Conservation (phyloP, 2,797 vertebrate genomes). For the Neomorphus geoffroyi region DNA sequence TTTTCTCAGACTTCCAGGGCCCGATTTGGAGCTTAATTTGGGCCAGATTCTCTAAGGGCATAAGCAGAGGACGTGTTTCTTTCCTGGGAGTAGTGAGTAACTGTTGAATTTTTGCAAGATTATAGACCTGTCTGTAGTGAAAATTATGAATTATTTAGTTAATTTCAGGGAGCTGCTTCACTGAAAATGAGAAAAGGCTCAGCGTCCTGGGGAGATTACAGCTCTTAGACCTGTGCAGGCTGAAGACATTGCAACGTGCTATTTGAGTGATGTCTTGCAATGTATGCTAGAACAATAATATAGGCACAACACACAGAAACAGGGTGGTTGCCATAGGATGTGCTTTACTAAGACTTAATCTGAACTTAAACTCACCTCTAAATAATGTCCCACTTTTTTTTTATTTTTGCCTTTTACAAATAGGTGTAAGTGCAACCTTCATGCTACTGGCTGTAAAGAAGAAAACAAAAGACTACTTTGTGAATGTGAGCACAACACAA, state of each 20-base stretch:
- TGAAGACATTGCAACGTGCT: not conserved
- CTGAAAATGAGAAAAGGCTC: conserved; percentile 7
- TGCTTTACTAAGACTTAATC: not conserved
- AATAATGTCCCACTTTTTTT: conserved; percentile 43
- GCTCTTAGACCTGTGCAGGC: not conserved
- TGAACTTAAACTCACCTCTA: conserved; percentile 11
- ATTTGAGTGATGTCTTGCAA: not conserved
- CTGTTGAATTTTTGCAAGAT: not conserved
- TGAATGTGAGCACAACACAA: conserved; percentile 99
- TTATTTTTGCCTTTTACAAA: conserved; percentile 51
- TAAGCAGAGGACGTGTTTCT: not conserved
- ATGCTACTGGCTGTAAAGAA: conserved; percentile 94
- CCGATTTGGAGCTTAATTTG: not conserved
- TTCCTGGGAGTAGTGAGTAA: not conserved
- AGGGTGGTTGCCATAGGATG: not conserved
- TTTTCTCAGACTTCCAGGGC: not conserved
- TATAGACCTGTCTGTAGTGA: not conserved
- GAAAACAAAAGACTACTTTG: conserved; percentile 95
- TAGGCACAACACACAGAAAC: not conserved
- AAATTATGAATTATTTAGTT: not conserved
- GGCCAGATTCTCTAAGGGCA: not conserved
- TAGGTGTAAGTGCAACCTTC: conserved; percentile 99
- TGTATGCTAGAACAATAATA: not conserved
- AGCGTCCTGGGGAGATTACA: not conserved
- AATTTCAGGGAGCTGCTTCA: not conserved